Conservation (phyloP, 2,113 vertebrate genomes). For the Crotalus horridus region DNA sequence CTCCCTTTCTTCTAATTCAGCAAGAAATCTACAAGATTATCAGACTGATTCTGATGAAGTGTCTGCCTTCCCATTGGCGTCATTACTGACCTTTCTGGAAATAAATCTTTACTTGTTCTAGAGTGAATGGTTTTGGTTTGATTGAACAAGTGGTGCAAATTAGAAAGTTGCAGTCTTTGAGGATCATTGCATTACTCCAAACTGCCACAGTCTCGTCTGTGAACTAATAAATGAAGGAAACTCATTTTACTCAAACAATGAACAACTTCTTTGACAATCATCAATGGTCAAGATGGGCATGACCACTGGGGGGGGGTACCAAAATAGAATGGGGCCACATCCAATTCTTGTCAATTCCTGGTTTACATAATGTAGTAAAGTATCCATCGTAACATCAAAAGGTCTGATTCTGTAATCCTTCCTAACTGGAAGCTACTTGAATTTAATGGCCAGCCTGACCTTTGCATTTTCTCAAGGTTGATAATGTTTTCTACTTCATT, state of each 20-base stretch:
- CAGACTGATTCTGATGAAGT: not conserved
- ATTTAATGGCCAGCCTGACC: not conserved
- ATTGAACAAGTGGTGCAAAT: not conserved
- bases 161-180: not conserved
- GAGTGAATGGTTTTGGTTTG: not conserved
- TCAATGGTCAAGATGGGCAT: not conserved
- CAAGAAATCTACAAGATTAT: not conserved
- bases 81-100: slow-evolving; percentile 7
- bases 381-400: too few species aligned
- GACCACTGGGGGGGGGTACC: not conserved
- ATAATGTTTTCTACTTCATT: not conserved
- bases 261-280: not conserved
- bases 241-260: not conserved
- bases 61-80: not conserved
- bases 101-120: slow-evolving; percentile 1
- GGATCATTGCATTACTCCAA: not conserved
- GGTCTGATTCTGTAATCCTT: not conserved
- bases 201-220: not conserved
- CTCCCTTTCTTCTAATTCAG: slow-evolving; percentile 26
- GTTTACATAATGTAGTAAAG: not conserved
- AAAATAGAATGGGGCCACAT: not conserved
- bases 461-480: not conserved
- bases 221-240: not conserved
- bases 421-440: not conserved
- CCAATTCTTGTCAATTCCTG: not conserved